Base-by-base conservation (phyloP, 2,113 vertebrate species). In the Cygnus atratus region DNA sequence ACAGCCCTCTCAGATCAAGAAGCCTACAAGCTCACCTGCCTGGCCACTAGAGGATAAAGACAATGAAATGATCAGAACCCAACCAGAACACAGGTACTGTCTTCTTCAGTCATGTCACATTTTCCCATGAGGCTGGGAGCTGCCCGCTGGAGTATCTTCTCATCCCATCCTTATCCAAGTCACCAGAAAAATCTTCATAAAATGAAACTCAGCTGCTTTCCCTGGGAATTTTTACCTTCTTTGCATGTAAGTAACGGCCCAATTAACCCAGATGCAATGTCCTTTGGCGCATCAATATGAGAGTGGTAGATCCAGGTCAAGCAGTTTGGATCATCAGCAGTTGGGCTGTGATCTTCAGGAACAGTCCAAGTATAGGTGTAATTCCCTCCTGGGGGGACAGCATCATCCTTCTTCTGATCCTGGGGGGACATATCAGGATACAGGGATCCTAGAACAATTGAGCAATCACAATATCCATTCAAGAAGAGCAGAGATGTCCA, bases 231-330 rank as follows among this genome's bases (percentile, higher is more conserved):
- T 77, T 66, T 93, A 98, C 98, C 98, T 97, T 89, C 96, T 94
- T 94, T 98, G 84, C 98, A 98, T 2, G 98, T 98, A 61, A 98
- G 96, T n/a, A 98, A 95, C 1, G 98, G 98, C 59, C 98, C 98
- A 77, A 98, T 97, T 68, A 98, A 97, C 31, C 98, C 98, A 94
- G 98, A 96, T 20, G 98, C 97, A 96, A 98, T 98, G 87, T 98
- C 98, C 84, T 97, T 97, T 68, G 98, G 98, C 58, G 98, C 98
- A 96, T 98, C 97, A 75, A 98, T 63, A 46, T 98, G 98, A 79
- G 98, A 98, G 94, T 98, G 98, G 75, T 98, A 98, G 80, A 98
- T 97, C 98, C 98, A 98, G 20, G 98, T 98, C 92, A 98, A 97
- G 81, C 98, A 98, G 72, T 97, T 96, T 62, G 98, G 97, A 63